Base-by-base conservation (phyloP, 2,888 invertebrate genomes). In the Fragum whitleyi region DNA sequence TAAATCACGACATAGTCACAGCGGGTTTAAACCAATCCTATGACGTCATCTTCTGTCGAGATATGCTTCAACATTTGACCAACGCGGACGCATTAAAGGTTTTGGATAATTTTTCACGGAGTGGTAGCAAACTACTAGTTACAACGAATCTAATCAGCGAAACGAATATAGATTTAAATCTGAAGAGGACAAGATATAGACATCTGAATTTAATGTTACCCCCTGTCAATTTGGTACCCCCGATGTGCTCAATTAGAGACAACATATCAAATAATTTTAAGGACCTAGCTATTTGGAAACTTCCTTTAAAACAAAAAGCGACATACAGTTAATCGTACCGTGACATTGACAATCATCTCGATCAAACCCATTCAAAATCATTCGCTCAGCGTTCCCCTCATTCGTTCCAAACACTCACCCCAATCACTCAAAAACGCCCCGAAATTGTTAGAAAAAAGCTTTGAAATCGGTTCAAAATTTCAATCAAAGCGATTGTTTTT, bases 131-230 rank as follows among this genome's bases (percentile, higher is more conserved):
- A 14, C 57, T 57, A 19, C 23, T 57, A 23, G 57, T 57, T 1
- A 57, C 57, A 23, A 57, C 57, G 21, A 57, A 57, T 57, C n/a
- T 57, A 5, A 23, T 26, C 21, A 26, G 9, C 26, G 14, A 21
- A n/a, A 21, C 19, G n/a, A 57, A 57, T 57, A 57, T 26, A 26
- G 57, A 57, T 26, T 14, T 57, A 23, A 21, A 57, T n/a, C 21
- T 57, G 23, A 21, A 57, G 7, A 7, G 26, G 11, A 57, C 57
- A 2, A 26, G 57, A 57, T 57, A 57, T n/a, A n/a, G 57, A 23
- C 23, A 57, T n/a, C 23, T 57, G 19, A 57, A 57, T 14, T 23
- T 57, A 3, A 57, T 57, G 57, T 57, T 57, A 26, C 57, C 57
- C 21, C 57, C 57, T 7, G 57, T 57, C 9, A 57, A 23, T 26